Evolutionary conservation across 2,113 vertebrate species (phyloP).

Genomic region (Rhabdomys dilectus): DNA sequence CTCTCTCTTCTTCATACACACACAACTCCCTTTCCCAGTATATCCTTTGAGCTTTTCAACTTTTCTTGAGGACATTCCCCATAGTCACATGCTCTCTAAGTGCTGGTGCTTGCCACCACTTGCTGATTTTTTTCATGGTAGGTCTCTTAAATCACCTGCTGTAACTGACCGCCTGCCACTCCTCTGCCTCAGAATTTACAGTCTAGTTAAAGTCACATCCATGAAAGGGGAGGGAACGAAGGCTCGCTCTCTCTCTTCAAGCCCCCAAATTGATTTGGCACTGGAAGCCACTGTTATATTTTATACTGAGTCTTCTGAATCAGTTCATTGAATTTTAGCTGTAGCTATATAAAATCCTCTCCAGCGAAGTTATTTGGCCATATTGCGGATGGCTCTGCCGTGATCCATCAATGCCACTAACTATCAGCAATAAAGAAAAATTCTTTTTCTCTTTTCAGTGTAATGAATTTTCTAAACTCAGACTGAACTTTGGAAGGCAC

Average conservation of each 20-base stretch:
- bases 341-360: slow-evolving; percentile 86
- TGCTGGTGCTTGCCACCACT: slow-evolving; percentile 78
- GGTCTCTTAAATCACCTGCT: slow-evolving; percentile 84
- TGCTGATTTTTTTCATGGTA: slow-evolving; percentile 79
- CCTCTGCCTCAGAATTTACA: slow-evolving; percentile 82
- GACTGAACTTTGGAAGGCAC: slow-evolving; percentile 74
- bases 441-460: slow-evolving; percentile 79
- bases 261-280: slow-evolving; percentile 86
- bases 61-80: slow-evolving; percentile 37
- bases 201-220: slow-evolving; percentile 84
- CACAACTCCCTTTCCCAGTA: too few species aligned
- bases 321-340: slow-evolving; percentile 90
- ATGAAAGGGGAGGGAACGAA: slow-evolving; percentile 78
- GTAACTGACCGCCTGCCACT: slow-evolving; percentile 73
- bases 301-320: slow-evolving; percentile 88
- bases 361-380: slow-evolving; percentile 85
- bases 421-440: slow-evolving; percentile 83
- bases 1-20: neutral
- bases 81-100: slow-evolving; percentile 68
- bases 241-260: slow-evolving; percentile 78
- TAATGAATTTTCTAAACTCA: slow-evolving; percentile 81
- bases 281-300: slow-evolving; percentile 87
- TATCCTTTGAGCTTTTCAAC: slow-evolving; percentile 46
- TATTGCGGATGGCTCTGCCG: slow-evolving; percentile 76
- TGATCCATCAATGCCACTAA: slow-evolving; percentile 88